Conservation (phyloP, 2,888 invertebrate genomes). For the Trichopoda pennipes region DNA sequence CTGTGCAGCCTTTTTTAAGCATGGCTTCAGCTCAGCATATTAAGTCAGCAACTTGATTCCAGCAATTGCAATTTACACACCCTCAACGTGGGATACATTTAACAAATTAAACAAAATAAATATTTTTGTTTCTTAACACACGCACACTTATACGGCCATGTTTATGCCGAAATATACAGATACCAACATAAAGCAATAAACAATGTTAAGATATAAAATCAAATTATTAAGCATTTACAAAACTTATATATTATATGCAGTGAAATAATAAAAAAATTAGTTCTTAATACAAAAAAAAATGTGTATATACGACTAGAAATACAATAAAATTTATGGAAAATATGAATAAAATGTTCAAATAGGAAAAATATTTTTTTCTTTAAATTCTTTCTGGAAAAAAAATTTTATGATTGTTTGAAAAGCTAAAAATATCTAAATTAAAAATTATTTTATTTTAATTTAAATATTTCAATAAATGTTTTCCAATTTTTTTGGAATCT, state of each 20-base stretch:
- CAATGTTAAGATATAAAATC: neutral
- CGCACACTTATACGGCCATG: neutral
- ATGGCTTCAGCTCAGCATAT: conserved; percentile 76
- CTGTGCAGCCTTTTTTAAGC: conserved; percentile 80
- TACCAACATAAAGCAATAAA: conserved; percentile 20
- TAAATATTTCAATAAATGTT: no score
- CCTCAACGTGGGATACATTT: conserved; percentile 62
- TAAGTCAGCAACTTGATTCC: conserved; percentile 82
- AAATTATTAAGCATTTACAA: neutral
- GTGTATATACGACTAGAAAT: no score
- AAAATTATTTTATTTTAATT: no score
- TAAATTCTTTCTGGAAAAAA: no score
- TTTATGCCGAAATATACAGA: neutral
- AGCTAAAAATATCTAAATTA: no score
- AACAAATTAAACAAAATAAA: conserved; percentile 8
- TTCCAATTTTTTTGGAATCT: no score
- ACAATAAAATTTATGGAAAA: no score
- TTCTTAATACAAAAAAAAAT: no score
- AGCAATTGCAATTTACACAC: conserved; percentile 79
- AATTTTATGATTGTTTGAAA: no score
- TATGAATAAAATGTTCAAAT: no score
- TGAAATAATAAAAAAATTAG: neutral
- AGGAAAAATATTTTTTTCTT: no score
- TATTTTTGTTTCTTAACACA: neutral
- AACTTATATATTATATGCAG: neutral